A percentile compares a stretch with the other conserved stretches of the same genome.
These are phyloP conservation scores for Cercocebus atys DNA, from an alignment of 2,113 vertebrate species.

Conservation along the genomic window DNA sequence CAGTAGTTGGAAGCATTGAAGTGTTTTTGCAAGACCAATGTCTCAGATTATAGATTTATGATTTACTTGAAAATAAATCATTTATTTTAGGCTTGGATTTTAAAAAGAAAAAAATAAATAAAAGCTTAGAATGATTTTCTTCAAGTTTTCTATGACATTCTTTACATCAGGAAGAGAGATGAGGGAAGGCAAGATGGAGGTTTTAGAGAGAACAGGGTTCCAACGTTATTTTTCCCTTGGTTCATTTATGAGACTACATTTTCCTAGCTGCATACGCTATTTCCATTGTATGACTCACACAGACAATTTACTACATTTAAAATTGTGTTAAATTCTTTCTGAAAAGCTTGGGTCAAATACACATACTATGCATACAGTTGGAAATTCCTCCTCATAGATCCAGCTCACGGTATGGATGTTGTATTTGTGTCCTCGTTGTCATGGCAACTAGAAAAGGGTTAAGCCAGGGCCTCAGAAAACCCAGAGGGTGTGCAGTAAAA, in stretches of 20 bases:
- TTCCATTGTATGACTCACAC: slow-evolving; percentile 70
- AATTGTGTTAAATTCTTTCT: slow-evolving; percentile 71
- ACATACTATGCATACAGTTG: background rate
- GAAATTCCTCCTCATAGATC: slow-evolving; percentile 67
- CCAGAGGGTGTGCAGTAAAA: slow-evolving; percentile 52
- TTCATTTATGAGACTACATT: slow-evolving; percentile 40
- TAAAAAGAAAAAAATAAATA: slow-evolving; percentile 57
- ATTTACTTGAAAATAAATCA: slow-evolving; percentile 67
- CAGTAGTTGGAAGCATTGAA: slow-evolving; percentile 23
- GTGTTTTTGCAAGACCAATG: slow-evolving; percentile 31
- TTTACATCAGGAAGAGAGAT: background rate
- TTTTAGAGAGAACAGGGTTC: background rate
- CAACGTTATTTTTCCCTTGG: background rate
- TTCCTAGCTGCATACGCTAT: slow-evolving; percentile 29
- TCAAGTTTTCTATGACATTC: background rate
- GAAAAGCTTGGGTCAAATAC: slow-evolving; percentile 48
- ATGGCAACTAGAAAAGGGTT: slow-evolving; percentile 74
- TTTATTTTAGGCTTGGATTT: slow-evolving; percentile 60
- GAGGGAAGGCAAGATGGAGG: background rate
- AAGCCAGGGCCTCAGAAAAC: slow-evolving; percentile 53
- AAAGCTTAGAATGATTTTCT: slow-evolving; percentile 45
- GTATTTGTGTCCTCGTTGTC: slow-evolving; percentile 80
- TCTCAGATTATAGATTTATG: slow-evolving; percentile 66
- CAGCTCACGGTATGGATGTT: slow-evolving; percentile 69
- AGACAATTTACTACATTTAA: slow-evolving; percentile 74